Base-by-base conservation (phyloP, 2,797 vertebrate genomes). In the Tragopan temminckii region DNA sequence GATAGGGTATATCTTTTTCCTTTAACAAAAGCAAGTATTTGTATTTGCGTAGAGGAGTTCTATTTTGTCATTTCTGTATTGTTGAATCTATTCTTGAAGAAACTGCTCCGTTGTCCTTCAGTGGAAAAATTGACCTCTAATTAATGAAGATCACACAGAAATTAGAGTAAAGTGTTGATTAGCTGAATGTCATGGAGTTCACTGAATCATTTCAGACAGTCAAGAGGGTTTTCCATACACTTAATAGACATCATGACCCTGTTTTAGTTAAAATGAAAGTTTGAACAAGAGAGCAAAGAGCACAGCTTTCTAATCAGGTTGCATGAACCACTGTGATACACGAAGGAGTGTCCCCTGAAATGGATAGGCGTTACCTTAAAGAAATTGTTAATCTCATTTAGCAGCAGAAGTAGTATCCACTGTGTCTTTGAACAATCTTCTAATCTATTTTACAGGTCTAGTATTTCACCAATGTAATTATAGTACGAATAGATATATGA, bases 151-250 rank as follows among this genome's bases (percentile, higher is more conserved):
- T 90, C 74, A 50, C 43, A 74, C 25, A 89, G 55, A 69, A 92
- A 88, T 94, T 83, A 80, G 88, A 82, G 10, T 67, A 38, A n/a
- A 52, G 36, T 62, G 40, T 87, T 85, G 53, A 85, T 95, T 92
- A 85, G 43, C 42, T 75, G 48, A 90, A 75, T 78, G 68, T 78
- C 48, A 17, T 35, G 17, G 9, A 4, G 23, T 23, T 74, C 76
- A 89, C n/a, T 62, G 53, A 18, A 50, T 86, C 83, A 86, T 92
- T 82, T 90, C 66, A 78, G 61, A 85, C 50, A 79, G 10, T 71
- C 0, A 0, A 59, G 59, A 76, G 46, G 74, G 33, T 85, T 58
- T 80, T 89, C 48, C 38, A 4, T 71, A 36, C 0, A 0, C 72
- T 66, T 89, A 67, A 85, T 88, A 80, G 53, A 68, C 1, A 0